Percentiles rank a stretch among this genome's conserved stretches.
Conservation (phyloP, 2,797 vertebrate species). For the Platyrinchus mystaceus region DNA sequence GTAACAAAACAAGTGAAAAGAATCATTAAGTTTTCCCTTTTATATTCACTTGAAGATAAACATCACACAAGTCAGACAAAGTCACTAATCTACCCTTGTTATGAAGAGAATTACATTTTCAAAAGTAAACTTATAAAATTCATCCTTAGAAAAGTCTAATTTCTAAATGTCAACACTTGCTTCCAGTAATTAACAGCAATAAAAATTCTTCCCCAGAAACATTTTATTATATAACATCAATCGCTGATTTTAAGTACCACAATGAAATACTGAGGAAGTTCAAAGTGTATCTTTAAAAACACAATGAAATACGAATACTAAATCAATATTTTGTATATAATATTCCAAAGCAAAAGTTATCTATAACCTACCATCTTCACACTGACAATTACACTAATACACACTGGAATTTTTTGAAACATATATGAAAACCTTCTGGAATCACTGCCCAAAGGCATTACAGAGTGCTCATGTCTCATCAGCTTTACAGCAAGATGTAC, state of each 20-base stretch:
- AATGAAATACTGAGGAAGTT: not conserved
- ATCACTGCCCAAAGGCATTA: not conserved
- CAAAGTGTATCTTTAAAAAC: not conserved
- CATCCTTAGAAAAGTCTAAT: not conserved
- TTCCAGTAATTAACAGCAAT: not conserved
- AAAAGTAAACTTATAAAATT: not conserved
- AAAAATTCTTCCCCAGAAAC: not conserved
- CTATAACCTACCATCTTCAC: not conserved
- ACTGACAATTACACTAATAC: not conserved
- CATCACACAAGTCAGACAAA: not conserved
- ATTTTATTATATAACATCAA: not conserved
- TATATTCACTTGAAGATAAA: not conserved
- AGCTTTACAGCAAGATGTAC: not conserved
- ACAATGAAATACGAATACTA: not conserved
- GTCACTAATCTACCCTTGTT: not conserved
- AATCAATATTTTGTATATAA: not conserved
- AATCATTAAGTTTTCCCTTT: constrained; percentile 20
- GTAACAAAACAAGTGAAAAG: not conserved
- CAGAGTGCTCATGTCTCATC: not conserved
- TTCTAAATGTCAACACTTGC: not conserved
- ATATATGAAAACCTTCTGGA: not conserved
- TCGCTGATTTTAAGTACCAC: not conserved
- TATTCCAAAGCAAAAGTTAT: not conserved
- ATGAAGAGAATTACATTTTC: not conserved
- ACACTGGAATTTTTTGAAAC: not conserved